Conservation (phyloP, 35 echinoderm and acorn worm species). For the Lytechinus pictus region DNA sequence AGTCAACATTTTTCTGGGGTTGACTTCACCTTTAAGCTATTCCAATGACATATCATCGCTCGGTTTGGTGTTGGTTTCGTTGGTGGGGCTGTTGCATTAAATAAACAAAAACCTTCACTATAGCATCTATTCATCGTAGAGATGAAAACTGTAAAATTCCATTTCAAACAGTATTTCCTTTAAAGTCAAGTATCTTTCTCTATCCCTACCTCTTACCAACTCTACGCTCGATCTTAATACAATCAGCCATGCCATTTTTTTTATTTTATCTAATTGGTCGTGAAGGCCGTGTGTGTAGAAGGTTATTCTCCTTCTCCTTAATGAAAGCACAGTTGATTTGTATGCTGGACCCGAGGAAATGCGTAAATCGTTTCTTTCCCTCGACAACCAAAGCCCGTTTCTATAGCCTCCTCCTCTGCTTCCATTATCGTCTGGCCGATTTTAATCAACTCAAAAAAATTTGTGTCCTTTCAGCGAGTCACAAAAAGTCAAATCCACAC, state of each 20-base stretch:
- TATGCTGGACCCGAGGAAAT: background rate
- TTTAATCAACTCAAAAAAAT: constrained; percentile 15
- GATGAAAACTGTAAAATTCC: no score
- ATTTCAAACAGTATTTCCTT: background rate
- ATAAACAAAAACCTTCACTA: no score
- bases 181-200: background rate
- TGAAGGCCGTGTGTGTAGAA: background rate
- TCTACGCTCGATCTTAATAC: background rate
- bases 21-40: no score
- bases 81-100: no score
- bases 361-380: constrained; percentile 17
- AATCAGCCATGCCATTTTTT: background rate
- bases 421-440: background rate
- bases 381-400: background rate
- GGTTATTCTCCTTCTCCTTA: background rate
- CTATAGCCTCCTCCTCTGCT: background rate
- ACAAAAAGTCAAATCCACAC: background rate
- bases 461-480: background rate
- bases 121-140: no score
- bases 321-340: background rate
- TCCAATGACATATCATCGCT: no score
- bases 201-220: background rate
- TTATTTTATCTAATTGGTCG: background rate
- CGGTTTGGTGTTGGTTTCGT: no score
- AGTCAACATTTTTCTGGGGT: no score